Evolutionary conservation across 2,888 invertebrate genomes (phyloP).

Genomic region (Oscheius sp.): DNA sequence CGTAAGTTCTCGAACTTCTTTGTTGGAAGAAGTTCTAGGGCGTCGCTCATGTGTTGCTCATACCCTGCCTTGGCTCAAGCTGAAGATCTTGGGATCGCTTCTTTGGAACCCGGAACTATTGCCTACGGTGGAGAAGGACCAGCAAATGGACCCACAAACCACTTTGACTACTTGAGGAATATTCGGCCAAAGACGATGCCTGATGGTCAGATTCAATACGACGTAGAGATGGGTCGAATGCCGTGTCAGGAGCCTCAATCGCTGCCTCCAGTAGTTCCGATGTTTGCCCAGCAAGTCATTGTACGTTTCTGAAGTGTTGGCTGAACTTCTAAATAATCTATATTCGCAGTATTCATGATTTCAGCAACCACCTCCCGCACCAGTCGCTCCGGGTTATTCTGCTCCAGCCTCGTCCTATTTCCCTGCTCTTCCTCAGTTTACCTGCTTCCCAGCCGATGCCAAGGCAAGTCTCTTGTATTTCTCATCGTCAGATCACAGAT

Average conservation of each 20-base stretch:
- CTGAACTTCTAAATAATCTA: too few relatives aligned
- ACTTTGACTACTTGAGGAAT: constrained; percentile 21
- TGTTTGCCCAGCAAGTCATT: background rate
- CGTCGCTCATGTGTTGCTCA: constrained; percentile 62
- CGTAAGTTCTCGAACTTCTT: constrained; percentile 42
- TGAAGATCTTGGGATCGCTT: constrained; percentile 12
- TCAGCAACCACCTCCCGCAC: background rate
- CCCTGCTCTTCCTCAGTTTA: constrained; percentile 3
- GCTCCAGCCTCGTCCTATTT: background rate
- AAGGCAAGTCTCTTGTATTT: background rate
- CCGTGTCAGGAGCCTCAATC: constrained; percentile 21
- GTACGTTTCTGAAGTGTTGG: background rate
- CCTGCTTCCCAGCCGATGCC: constrained; percentile 33
- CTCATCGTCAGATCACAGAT: background rate
- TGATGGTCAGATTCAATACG: constrained; percentile 6
- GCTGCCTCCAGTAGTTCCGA: background rate
- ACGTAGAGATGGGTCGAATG: constrained; percentile 23
- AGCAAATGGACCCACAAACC: background rate
- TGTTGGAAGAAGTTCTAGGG: constrained; percentile 40
- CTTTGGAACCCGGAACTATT: background rate
- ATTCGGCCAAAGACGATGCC: background rate
- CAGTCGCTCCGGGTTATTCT: background rate
- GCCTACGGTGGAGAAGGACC: constrained; percentile 21
- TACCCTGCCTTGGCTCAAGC: constrained; percentile 29
- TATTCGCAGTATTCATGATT: background rate